phyloP scores from a whole-genome alignment of 2,888 invertebrate species.

The Drosophila merina region DNA sequence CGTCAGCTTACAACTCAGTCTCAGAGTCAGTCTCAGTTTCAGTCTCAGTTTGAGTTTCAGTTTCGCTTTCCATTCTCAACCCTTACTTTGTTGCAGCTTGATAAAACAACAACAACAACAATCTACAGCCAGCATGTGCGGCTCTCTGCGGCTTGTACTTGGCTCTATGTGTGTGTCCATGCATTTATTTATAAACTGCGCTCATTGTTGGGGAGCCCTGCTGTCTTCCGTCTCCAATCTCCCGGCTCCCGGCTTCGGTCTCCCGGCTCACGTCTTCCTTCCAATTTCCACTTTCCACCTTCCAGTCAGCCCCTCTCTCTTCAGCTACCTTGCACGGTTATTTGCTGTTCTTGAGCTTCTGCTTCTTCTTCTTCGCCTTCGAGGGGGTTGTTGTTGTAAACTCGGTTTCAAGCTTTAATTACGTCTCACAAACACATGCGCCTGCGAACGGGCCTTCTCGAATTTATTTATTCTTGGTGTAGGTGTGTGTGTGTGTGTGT shows the following conservation, averaged over 20 bases:
- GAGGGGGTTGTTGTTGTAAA: constrained; percentile 71
- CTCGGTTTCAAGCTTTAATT: constrained; percentile 79
- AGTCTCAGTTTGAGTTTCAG: background rate
- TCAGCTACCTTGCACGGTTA: constrained; percentile 59
- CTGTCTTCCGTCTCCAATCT: constrained; percentile 11
- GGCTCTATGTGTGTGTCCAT: constrained; percentile 28
- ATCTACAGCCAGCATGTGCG: background rate
- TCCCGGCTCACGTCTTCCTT: background rate
- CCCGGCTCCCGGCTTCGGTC: constrained; percentile 1
- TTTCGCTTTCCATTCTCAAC: constrained; percentile 38
- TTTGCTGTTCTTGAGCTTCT: constrained; percentile 35
- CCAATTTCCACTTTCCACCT: background rate
- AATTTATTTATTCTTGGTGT: constrained; percentile 27
- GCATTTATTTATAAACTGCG: constrained; percentile 67
- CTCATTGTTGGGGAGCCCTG: constrained; percentile 57
- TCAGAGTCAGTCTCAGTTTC: too few species aligned
- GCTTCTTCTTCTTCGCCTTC: constrained; percentile 39
- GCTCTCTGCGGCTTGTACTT: constrained; percentile 6
- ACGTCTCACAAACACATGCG: constrained; percentile 60
- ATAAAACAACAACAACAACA: constrained; percentile 21
- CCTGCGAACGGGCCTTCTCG: background rate
- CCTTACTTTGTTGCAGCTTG: constrained; percentile 56
- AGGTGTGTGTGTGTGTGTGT: constrained; percentile 9
- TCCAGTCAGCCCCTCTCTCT: constrained; percentile 5
- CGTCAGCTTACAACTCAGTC: constrained; percentile 17